Conservation (phyloP, 2,113 vertebrate species). For the Bostrychus sinensis region DNA sequence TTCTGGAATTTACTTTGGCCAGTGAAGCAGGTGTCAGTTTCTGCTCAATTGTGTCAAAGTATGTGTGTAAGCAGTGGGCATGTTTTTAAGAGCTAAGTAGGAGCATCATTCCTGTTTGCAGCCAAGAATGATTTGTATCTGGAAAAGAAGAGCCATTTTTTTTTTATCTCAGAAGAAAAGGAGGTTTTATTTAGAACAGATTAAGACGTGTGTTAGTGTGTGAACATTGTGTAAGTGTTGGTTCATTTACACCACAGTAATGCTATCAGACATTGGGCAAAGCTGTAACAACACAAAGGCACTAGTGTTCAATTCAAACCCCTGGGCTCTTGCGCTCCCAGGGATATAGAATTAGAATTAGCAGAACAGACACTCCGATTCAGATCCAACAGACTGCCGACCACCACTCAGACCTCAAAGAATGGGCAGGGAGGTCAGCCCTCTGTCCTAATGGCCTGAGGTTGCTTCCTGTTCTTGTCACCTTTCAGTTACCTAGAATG, state of each 20-base stretch:
- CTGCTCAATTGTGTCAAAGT: slow-evolving; percentile 26
- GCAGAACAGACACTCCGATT: slow-evolving; percentile 63
- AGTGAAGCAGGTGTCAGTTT: slow-evolving; percentile 13
- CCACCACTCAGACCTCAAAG: slow-evolving; percentile 33
- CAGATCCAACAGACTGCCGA: slow-evolving; percentile 41
- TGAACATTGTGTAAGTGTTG: slow-evolving; percentile 28
- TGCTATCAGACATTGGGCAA: slow-evolving; percentile 63
- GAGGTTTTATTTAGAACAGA: slow-evolving; percentile 65
- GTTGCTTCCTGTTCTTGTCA: slow-evolving; percentile 45
- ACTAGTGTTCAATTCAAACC: slow-evolving; percentile 72
- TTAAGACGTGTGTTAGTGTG: slow-evolving; percentile 43
- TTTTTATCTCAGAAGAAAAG: slow-evolving; percentile 45
- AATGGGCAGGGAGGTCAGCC: slow-evolving; percentile 41
- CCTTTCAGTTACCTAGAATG: slow-evolving; percentile 10
- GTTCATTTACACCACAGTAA: slow-evolving; percentile 46
- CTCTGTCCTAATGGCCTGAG: slow-evolving; percentile 32
- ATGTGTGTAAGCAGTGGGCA: slow-evolving; percentile 15
- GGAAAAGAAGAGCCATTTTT: slow-evolving; percentile 49
- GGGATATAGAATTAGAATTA: slow-evolving; percentile 81
- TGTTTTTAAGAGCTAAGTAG: slow-evolving; percentile 13
- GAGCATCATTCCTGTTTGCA: slow-evolving; percentile 33
- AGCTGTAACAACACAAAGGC: slow-evolving; percentile 66
- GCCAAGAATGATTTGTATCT: slow-evolving; percentile 43
- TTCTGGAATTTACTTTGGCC: slow-evolving; percentile 7
- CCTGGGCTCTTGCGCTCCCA: slow-evolving; percentile 72